Percentiles rank a stretch among this genome's conserved stretches.
These are phyloP conservation scores for Torymus tubicola DNA, from an alignment of 2,888 invertebrate species.

Conservation along the genomic window DNA sequence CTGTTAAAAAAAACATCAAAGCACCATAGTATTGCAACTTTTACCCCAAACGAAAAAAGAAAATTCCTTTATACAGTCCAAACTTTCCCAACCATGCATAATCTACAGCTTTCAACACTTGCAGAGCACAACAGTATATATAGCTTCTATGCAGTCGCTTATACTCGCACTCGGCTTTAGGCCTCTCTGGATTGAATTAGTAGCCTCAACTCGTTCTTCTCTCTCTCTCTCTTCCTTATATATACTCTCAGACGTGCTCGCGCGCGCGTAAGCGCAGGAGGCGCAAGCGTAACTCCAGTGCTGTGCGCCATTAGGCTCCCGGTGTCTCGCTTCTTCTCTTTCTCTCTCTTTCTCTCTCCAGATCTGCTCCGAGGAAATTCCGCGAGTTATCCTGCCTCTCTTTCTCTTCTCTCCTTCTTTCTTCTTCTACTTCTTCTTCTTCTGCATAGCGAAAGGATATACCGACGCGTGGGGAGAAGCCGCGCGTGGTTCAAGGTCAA, in stretches of 20 bases:
- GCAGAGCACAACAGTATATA: no score
- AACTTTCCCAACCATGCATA: no score
- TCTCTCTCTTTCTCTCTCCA: neutral
- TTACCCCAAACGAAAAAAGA: no score
- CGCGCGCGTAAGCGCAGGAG: constrained; percentile 44
- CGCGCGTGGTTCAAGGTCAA: constrained; percentile 44
- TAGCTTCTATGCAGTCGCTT: no score
- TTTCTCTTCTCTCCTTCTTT: neutral
- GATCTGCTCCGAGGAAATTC: constrained; percentile 44
- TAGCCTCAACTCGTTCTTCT: neutral
- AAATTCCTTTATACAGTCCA: no score
- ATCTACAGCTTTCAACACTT: no score
- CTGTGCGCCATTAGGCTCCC: constrained; percentile 52
- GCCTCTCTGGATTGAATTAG: constrained; percentile 45
- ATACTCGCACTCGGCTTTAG: no score
- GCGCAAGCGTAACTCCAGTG: constrained; percentile 46
- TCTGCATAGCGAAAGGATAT: no score
- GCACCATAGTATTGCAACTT: no score
- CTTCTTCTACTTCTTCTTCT: neutral
- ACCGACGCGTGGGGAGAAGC: neutral
- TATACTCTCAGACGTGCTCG: no score
- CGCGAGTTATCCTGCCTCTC: constrained; percentile 17
- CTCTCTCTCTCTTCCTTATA: no score
- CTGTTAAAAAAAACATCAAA: no score
- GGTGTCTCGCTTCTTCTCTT: constrained; percentile 24